Conservation (phyloP, 2,113 vertebrate genomes). For the Labrus mixtus region DNA sequence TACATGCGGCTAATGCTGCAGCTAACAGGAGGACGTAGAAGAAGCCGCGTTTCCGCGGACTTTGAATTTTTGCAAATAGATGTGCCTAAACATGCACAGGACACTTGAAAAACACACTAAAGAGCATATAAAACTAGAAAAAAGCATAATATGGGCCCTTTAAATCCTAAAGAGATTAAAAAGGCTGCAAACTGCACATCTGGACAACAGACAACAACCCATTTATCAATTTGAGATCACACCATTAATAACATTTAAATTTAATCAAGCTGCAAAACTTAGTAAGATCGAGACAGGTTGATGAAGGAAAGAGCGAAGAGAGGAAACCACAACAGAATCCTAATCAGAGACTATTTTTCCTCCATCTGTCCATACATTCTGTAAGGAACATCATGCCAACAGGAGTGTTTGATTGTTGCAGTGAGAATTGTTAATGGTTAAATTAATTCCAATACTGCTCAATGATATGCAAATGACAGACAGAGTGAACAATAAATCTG, state of each 20-base stretch:
- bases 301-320: slow-evolving; percentile 1
- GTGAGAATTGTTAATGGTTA: slow-evolving; percentile 54
- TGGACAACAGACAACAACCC: slow-evolving; percentile 11
- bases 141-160: too few species aligned
- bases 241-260: slow-evolving; percentile 1
- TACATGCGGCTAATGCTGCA: too few species aligned
- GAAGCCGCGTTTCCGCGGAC: too few species aligned
- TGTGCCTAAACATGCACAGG: too few species aligned
- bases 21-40: too few species aligned
- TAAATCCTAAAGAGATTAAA: background rate
- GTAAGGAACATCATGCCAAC: slow-evolving; percentile 28
- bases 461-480: slow-evolving; percentile 57
- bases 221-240: slow-evolving; percentile 29
- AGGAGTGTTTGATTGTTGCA: slow-evolving; percentile 44
- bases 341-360: slow-evolving; percentile 46
- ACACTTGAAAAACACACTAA: too few species aligned
- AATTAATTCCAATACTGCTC: slow-evolving; percentile 50
- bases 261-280: slow-evolving; percentile 23
- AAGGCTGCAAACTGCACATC: slow-evolving; percentile 19
- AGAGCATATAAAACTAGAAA: too few species aligned
- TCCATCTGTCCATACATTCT: slow-evolving; percentile 57
- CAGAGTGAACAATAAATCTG: slow-evolving; percentile 44
- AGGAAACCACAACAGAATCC: slow-evolving; percentile 26
- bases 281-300: slow-evolving; percentile 1
- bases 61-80: too few species aligned